Conservation (phyloP, 1,140 invertebrate genomes). For the Pogonognathellus flavescens region DNA sequence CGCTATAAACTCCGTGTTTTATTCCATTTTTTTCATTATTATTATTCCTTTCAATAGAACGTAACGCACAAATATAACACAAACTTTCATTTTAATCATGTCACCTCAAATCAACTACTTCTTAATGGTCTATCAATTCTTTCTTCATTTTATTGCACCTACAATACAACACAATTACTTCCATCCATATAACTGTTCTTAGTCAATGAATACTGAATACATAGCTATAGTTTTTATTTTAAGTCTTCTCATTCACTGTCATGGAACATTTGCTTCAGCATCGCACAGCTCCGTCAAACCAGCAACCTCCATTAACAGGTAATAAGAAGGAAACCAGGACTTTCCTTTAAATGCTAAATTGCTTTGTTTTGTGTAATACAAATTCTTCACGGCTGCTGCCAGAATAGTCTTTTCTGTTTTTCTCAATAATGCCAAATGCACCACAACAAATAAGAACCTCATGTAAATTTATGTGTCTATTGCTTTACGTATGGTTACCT, state of each 20-base stretch:
- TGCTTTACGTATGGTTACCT: no score
- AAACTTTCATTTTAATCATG: conserved; percentile 43
- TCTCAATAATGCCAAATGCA: no score
- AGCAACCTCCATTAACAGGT: no score
- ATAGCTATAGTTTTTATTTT: neutral
- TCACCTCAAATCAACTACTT: conserved; percentile 19
- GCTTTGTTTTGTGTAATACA: no score
- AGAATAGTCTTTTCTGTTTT: no score
- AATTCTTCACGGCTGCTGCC: no score
- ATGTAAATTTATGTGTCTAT: no score
- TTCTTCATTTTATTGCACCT: conserved; percentile 18
- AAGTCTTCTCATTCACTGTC: neutral
- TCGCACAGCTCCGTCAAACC: neutral
- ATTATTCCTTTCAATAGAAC: conserved; percentile 9
- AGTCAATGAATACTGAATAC: neutral
- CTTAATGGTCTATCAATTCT: no score
- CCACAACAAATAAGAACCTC: no score
- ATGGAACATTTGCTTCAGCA: conserved; percentile 33
- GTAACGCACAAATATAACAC: neutral
- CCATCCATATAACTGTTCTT: neutral
- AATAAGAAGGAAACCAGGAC: no score
- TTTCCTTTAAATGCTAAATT: no score
- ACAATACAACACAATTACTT: neutral
- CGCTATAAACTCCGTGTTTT: no score
- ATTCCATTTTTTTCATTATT: conserved; percentile 24